Evolutionary conservation across 2,113 vertebrate genomes (phyloP).

Genomic region (Aegithalos caudatus): DNA sequence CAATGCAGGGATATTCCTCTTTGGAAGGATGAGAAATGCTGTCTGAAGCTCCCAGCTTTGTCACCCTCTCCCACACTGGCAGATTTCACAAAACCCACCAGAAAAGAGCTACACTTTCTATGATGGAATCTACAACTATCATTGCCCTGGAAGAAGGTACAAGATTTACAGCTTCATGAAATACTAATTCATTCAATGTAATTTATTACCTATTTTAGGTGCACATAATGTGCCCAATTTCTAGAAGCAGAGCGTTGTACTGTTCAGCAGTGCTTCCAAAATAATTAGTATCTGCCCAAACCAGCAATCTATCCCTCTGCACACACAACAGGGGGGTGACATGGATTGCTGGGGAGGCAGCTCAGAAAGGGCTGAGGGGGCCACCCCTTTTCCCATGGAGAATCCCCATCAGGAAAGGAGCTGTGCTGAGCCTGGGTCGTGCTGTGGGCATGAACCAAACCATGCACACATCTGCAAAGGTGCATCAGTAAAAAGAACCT

Average conservation of each 20-base stretch:
- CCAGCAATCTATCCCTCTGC: background rate
- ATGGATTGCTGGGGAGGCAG: background rate
- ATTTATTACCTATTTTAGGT: background rate
- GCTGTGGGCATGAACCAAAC: background rate
- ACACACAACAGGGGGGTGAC: background rate
- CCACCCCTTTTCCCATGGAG: background rate
- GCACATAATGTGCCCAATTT: background rate
- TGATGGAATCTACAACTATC: background rate
- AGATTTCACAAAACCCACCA: background rate
- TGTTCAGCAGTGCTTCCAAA: background rate
- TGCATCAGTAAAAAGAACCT: background rate
- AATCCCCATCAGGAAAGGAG: background rate
- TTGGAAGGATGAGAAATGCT: background rate
- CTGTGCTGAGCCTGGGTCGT: background rate
- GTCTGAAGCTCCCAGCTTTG: background rate
- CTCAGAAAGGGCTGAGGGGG: background rate
- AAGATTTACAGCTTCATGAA: background rate
- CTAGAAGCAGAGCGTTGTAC: background rate
- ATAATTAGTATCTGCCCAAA: background rate
- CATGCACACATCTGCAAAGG: rapidly evolving
- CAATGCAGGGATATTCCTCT: rapidly evolving
- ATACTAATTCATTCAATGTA: background rate
- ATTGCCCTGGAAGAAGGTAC: background rate
- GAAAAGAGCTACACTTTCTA: background rate
- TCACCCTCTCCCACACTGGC: background rate